Base-by-base conservation (phyloP, 2,797 vertebrate species). In the Propithecus perrieri region DNA sequence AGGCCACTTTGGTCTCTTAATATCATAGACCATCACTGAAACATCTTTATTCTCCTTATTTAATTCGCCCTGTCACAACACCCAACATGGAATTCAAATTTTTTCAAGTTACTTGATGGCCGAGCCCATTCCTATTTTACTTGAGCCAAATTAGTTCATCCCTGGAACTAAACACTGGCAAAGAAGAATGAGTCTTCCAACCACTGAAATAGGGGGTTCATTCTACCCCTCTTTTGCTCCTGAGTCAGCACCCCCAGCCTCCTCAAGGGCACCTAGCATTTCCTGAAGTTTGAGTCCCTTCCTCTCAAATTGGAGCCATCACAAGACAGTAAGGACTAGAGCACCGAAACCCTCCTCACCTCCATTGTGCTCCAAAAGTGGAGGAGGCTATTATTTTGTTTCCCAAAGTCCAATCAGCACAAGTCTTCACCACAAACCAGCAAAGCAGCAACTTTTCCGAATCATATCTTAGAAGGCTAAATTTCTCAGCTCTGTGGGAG, bases 371-470 rank as follows among this genome's bases (percentile, higher is more conserved):
- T 92, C 88, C 87, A 67, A 28, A 83, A 89, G 33, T 48, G 95
- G 83, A 85, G 7, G 22, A 95, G 11, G 53, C 2, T 33, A 38
- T 46, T 53, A 67, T 83, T 55, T 1, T 14, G 0, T 3, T 53
- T 38, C 89, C 92, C 48, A 43, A 86, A 72, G 2, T 6, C 91
- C 30, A 55, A 94, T 89, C 80, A n/a, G 0, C 0, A 6, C 46
- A 0, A 18, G 67, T 17, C 0, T 87, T 43, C 1, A 87, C 33
- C 20, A 24, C 50, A 65, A 41, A 83, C 35, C 50, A 95, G 89
- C 85, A 95, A 59, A 96, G 96, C 75, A 85, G 91, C 57, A 28
- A 79, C 53, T 50, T 95, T 81, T 91, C 85, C 57, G 55, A 55
- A 4, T 4, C 13, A 0, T 50, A 84, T 57, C 85, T 74, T 2